These are phyloP conservation scores for Peromyscus californicus DNA, from an alignment of 2,113 vertebrate species.

Conservation along the genomic window DNA sequence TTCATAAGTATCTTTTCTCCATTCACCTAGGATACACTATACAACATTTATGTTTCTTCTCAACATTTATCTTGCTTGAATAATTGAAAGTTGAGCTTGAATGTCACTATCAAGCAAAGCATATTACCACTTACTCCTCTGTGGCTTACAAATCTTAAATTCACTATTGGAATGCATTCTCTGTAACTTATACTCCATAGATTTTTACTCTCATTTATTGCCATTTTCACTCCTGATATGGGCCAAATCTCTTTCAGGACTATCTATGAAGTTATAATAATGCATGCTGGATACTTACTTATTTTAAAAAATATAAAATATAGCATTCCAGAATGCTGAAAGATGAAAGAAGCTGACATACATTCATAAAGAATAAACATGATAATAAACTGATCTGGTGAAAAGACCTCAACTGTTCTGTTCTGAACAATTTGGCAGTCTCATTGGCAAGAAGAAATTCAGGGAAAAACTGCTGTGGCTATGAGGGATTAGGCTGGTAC, in stretches of 20 bases:
- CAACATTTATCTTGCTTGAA: background rate
- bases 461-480: background rate
- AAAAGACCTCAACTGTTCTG: background rate
- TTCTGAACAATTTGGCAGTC: slow-evolving; percentile 36
- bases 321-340: background rate
- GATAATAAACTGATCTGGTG: background rate
- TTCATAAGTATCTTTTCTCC: background rate
- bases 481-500: background rate
- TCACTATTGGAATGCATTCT: background rate
- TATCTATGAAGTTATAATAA: background rate
- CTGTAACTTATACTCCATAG: background rate
- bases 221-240: background rate
- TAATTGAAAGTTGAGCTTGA: background rate
- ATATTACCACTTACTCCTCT: background rate
- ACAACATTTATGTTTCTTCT: background rate
- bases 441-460: background rate
- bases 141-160: slow-evolving; percentile 1
- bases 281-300: background rate
- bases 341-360: background rate
- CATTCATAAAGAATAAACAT: background rate
- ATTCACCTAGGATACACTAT: background rate
- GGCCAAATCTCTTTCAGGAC: slow-evolving; percentile 5
- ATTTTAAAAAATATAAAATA: background rate
- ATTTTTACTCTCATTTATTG: slow-evolving; percentile 8
- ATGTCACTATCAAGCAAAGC: slow-evolving; percentile 12